Conservation (phyloP, 2,113 vertebrate genomes). For the Megaceryle maxima region DNA sequence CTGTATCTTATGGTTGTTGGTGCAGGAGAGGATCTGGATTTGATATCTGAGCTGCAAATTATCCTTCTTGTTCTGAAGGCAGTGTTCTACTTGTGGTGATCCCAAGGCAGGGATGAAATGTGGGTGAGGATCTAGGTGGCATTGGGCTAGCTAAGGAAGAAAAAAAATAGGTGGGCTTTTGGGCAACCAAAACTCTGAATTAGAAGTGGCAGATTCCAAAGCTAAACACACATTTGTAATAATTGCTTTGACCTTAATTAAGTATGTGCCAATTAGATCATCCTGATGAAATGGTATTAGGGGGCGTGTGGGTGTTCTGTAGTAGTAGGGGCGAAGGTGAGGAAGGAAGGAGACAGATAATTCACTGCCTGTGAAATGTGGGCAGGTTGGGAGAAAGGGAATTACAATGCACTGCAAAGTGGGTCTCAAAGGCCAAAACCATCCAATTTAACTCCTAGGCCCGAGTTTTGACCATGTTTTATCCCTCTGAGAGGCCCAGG, state of each 20-base stretch:
- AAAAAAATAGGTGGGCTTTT: not conserved
- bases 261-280: not conserved
- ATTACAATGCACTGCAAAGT: not conserved
- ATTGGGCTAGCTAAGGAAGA: not conserved
- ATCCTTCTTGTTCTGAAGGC: not conserved
- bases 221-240: not conserved
- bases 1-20: not conserved
- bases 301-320: not conserved
- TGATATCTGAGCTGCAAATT: not conserved
- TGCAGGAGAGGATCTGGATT: not conserved
- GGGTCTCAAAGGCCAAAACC: too few relatives aligned
- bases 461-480: not conserved
- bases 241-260: constrained; percentile 20
- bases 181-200: not conserved
- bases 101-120: not conserved
- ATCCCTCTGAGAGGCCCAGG: not conserved
- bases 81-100: not conserved
- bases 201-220: not conserved
- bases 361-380: not conserved
- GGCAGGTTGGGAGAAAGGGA: not conserved
- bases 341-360: not conserved
- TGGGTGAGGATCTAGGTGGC: not conserved
- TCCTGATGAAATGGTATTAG: not conserved
- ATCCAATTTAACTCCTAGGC: not conserved
- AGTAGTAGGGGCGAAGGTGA: not conserved